Conservation (phyloP, 2,888 invertebrate species). For the Latrodectus hesperus region DNA sequence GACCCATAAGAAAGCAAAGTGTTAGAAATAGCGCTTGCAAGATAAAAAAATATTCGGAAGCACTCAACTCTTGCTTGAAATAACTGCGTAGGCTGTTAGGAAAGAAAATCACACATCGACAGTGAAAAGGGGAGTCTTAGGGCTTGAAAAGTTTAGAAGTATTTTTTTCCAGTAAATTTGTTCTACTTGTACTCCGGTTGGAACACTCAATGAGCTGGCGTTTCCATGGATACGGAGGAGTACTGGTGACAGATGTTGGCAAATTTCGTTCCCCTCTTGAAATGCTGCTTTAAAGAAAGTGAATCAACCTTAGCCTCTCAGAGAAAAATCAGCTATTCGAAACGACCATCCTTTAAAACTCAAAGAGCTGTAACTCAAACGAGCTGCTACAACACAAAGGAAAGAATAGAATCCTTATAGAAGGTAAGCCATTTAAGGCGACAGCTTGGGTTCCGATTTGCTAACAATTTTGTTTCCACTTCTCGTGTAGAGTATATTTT, state of each 20-base stretch:
- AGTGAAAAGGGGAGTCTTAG: conserved; percentile 49
- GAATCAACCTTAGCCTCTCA: conserved; percentile 12
- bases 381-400: no score
- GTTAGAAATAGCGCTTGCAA: conserved; percentile 38
- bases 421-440: no score
- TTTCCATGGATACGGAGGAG: conserved; percentile 32
- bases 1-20: conserved; percentile 12
- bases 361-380: neutral
- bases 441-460: no score
- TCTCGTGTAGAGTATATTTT: no score
- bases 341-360: conserved; percentile 1
- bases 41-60: conserved; percentile 24
- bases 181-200: conserved; percentile 41
- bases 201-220: conserved; percentile 35
- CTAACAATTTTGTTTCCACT: no score
- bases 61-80: conserved; percentile 49
- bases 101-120: conserved; percentile 49
- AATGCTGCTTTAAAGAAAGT: conserved; percentile 48
- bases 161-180: conserved; percentile 51
- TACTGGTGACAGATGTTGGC: conserved; percentile 53
- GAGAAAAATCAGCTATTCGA: conserved; percentile 8
- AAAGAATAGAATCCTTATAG: no score
- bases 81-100: conserved; percentile 43
- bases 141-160: conserved; percentile 49
- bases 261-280: conserved; percentile 38